Percentiles rank a stretch among this genome's conserved stretches.
Evolutionary conservation across 2,113 vertebrate species (phyloP).

Genomic region (Rana temporaria): DNA sequence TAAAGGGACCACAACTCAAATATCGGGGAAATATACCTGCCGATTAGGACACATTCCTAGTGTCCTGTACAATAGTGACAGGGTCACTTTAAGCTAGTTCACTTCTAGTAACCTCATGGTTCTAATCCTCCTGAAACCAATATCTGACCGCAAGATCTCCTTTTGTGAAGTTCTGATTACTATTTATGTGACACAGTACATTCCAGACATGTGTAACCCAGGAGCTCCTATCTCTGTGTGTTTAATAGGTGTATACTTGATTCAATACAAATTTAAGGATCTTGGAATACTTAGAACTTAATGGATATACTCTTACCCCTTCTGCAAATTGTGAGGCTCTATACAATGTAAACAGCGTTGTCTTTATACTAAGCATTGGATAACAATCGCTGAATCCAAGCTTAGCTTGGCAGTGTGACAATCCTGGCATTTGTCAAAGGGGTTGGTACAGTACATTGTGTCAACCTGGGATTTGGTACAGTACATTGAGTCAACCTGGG

Average conservation of each 20-base stretch:
- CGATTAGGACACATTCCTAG: no score
- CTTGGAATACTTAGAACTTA: neutral
- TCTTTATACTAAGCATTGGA: neutral
- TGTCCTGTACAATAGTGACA: no score
- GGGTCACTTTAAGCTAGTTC: no score
- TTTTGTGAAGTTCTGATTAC: neutral
- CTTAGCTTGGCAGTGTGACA: no score
- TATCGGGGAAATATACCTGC: no score
- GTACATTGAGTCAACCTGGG: no score
- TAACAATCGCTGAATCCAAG: neutral
- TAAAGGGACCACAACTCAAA: no score
- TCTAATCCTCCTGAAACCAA: neutral
- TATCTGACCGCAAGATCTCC: neutral
- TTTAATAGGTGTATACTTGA: conserved; percentile 21
- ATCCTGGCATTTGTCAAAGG: no score
- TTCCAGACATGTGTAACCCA: neutral
- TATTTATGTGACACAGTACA: neutral
- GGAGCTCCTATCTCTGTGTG: conserved; percentile 26
- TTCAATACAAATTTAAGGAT: conserved; percentile 25
- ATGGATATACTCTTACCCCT: neutral
- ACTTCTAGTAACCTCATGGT: neutral
- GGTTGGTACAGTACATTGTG: no score
- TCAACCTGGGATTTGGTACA: no score
- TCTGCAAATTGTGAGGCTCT: conserved; percentile 7
- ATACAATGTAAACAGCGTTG: conserved; percentile 1